These are phyloP conservation scores for Apantesis nais DNA, from an alignment of 2,888 invertebrate species.

Conservation along the genomic window DNA sequence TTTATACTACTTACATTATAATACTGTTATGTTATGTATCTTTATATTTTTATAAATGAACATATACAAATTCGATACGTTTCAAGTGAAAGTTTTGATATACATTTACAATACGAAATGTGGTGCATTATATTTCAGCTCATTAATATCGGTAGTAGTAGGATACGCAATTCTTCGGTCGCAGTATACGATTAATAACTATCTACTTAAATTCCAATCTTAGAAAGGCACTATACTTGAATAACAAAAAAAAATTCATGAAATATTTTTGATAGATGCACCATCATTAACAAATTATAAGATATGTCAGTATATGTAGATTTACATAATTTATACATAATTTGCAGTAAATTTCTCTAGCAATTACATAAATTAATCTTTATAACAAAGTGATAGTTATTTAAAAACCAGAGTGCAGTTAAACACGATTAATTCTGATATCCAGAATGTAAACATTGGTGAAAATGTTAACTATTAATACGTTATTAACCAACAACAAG, in stretches of 20 bases:
- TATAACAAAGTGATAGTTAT: slow-evolving; percentile 7
- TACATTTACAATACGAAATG: slow-evolving; percentile 30
- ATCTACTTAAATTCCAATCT: slow-evolving; percentile 63
- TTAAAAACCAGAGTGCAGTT: slow-evolving; percentile 57
- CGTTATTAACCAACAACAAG: slow-evolving; percentile 21
- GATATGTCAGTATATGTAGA: neutral
- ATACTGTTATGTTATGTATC: slow-evolving; percentile 62
- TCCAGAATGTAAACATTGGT: slow-evolving; percentile 43
- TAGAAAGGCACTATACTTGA: slow-evolving; percentile 83
- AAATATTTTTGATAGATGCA: slow-evolving; percentile 28
- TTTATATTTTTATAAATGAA: slow-evolving; percentile 53
- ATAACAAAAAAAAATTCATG: slow-evolving; percentile 54
- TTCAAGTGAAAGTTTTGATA: slow-evolving; percentile 51
- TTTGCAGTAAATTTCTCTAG: neutral
- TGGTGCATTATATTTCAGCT: slow-evolving; percentile 40
- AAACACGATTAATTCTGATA: slow-evolving; percentile 50
- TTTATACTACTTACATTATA: slow-evolving; percentile 68
- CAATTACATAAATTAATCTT: neutral
- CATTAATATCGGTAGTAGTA: slow-evolving; percentile 44
- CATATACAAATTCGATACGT: slow-evolving; percentile 67
- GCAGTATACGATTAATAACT: slow-evolving; percentile 51
- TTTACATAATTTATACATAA: neutral
- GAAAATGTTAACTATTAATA: slow-evolving; percentile 47
- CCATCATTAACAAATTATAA: slow-evolving; percentile 7
- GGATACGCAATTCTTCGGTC: slow-evolving; percentile 56